A percentile compares a stretch with the other conserved stretches of the same genome.
phyloP scores from a whole-genome alignment of 2,888 invertebrate genomes.

The Priocnemis perturbator region DNA sequence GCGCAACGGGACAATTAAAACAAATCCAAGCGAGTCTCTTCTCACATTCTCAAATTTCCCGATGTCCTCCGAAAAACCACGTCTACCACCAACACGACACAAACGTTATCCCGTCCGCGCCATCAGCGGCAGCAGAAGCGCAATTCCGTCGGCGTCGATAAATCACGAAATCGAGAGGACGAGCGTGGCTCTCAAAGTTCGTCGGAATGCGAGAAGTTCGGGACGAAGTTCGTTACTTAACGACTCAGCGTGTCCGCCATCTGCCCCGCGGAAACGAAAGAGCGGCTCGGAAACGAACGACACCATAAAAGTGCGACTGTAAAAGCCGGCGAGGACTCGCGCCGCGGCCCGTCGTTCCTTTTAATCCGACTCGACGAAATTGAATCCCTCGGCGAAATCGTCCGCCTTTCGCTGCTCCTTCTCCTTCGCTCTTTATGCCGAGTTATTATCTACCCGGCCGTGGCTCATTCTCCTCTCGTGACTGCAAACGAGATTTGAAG shows the following conservation, averaged over 20 bases:
- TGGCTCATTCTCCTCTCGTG: not conserved
- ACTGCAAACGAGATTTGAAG: not conserved
- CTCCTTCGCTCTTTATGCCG: not conserved
- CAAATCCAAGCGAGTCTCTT: too few species aligned
- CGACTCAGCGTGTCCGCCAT: not conserved
- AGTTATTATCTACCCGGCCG: not conserved
- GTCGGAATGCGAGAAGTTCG: constrained; percentile 12
- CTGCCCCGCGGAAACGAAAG: not conserved
- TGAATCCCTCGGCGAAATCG: constrained; percentile 10
- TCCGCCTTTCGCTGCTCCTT: not conserved
- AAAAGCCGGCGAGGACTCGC: constrained; percentile 2
- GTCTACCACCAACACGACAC: too few species aligned
- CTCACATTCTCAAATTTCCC: too few species aligned
- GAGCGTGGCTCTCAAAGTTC: not conserved
- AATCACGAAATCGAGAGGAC: not conserved
- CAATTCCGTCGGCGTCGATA: not conserved
- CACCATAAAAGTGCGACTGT: constrained; percentile 20
- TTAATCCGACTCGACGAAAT: constrained; percentile 18
- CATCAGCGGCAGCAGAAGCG: too few species aligned
- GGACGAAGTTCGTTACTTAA: constrained; percentile 1
- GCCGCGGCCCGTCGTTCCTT: constrained; percentile 14
- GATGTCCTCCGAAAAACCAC: too few species aligned
- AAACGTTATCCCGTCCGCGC: too few species aligned
- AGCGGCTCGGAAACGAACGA: constrained; percentile 17
- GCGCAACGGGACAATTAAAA: too few species aligned